A percentile compares a stretch with the other conserved stretches of the same genome.
phyloP scores from a whole-genome alignment of 2,113 vertebrate species.

The Lutjanus erythropterus region DNA sequence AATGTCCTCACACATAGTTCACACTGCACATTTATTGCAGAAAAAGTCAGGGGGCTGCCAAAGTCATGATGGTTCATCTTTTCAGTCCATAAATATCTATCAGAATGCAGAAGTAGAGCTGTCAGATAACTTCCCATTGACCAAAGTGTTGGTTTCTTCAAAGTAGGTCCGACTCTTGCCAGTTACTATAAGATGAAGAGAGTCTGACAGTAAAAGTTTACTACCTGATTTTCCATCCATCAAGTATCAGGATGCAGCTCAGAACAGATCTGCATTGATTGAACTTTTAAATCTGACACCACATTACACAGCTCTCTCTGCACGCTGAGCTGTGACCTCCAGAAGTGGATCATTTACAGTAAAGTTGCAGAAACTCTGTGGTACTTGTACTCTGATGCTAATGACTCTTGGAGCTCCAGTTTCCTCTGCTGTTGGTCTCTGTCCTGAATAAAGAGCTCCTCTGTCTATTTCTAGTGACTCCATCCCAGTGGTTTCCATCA shows the following conservation, averaged over 20 bases:
- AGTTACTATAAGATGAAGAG: neutral
- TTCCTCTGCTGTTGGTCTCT: slow-evolving; percentile 61
- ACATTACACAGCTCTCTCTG: slow-evolving; percentile 3
- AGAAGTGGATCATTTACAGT: slow-evolving; percentile 39
- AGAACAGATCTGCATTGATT: slow-evolving; percentile 27
- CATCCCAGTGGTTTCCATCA: slow-evolving; percentile 63
- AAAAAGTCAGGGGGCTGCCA: no score
- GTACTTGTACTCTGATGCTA: slow-evolving; percentile 41
- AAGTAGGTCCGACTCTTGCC: neutral
- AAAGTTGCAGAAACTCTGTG: slow-evolving; percentile 33
- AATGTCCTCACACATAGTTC: neutral
- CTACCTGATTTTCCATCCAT: slow-evolving; percentile 2
- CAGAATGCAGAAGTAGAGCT: no score
- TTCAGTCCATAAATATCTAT: no score
- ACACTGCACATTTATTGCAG: neutral
- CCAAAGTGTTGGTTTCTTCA: no score
- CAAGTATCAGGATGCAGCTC: slow-evolving; percentile 20
- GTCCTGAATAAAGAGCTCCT: slow-evolving; percentile 67
- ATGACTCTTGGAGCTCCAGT: slow-evolving; percentile 65
- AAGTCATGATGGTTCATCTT: no score
- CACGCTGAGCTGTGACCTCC: slow-evolving; percentile 30
- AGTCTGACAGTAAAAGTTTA: neutral
- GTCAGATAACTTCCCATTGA: no score
- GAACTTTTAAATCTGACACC: slow-evolving; percentile 13
- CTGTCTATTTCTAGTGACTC: slow-evolving; percentile 70